Percentiles rank a stretch among this genome's conserved stretches.
phyloP scores from a whole-genome alignment of 2,888 invertebrate genomes.

The Scrobipalpa costella region DNA sequence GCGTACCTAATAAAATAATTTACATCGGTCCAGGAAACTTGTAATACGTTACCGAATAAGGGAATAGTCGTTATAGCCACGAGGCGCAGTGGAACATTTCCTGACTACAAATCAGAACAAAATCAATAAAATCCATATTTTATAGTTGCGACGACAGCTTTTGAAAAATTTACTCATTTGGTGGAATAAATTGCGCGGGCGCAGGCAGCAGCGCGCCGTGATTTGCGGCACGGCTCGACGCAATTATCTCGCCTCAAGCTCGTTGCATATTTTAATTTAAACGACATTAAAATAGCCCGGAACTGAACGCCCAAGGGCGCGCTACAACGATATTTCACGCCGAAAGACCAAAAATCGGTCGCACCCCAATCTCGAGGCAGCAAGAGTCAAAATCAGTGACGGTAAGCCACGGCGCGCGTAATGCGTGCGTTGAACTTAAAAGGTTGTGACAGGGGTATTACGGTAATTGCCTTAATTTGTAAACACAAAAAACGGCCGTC shows the following conservation, averaged over 20 bases:
- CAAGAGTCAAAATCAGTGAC: conserved; percentile 54
- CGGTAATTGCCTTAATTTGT: conserved; percentile 77
- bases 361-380: conserved; percentile 51
- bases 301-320: conserved; percentile 64
- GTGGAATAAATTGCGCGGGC: conserved; percentile 35
- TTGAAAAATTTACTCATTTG: conserved; percentile 36
- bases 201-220: conserved; percentile 39
- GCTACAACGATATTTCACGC: conserved; percentile 63
- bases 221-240: conserved; percentile 51
- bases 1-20: conserved; percentile 31
- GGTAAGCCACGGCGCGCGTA: conserved; percentile 46
- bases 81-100: conserved; percentile 35
- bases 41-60: conserved; percentile 33
- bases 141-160: conserved; percentile 26
- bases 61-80: conserved; percentile 34
- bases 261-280: conserved; percentile 64
- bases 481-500: conserved; percentile 71
- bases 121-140: conserved; percentile 38
- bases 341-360: conserved; percentile 51
- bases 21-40: conserved; percentile 34
- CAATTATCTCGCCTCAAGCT: conserved; percentile 59
- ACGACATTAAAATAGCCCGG: conserved; percentile 73
- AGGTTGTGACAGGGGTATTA: conserved; percentile 76
- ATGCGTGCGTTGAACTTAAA: conserved; percentile 76
- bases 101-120: conserved; percentile 41